phyloP scores from a whole-genome alignment of 2,797 vertebrate species.

The Takifugu ocellatus region DNA sequence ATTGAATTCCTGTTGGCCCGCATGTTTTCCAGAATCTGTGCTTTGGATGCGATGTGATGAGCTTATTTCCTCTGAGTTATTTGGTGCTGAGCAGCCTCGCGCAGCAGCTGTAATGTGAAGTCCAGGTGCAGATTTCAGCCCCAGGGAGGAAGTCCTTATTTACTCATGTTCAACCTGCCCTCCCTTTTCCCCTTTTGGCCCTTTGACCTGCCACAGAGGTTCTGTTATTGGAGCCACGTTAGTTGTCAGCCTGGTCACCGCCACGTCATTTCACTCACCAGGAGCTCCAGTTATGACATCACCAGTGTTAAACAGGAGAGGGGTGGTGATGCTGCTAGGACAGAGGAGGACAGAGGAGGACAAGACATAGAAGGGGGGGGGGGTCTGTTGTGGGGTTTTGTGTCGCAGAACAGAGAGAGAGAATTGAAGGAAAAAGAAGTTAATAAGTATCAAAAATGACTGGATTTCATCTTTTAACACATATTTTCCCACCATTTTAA shows the following conservation, averaged over 20 bases:
- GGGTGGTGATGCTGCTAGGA: too few relatives aligned
- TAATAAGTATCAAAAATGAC: too few relatives aligned
- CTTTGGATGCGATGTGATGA: slow-evolving; percentile 44
- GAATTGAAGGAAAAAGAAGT: too few relatives aligned
- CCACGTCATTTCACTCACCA: not conserved
- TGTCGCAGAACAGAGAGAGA: too few relatives aligned
- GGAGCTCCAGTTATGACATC: slow-evolving; percentile 9
- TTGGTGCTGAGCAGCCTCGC: slow-evolving; percentile 41
- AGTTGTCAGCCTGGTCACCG: not conserved
- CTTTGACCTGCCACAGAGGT: slow-evolving; percentile 16
- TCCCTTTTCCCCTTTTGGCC: slow-evolving; percentile 13
- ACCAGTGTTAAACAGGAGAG: not conserved
- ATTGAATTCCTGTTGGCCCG: slow-evolving; percentile 19
- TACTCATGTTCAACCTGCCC: slow-evolving; percentile 65
- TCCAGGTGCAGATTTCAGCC: slow-evolving; percentile 71
- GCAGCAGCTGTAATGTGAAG: slow-evolving; percentile 63
- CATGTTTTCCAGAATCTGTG: slow-evolving; percentile 32
- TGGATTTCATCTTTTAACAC: too few relatives aligned
- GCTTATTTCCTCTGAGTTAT: slow-evolving; percentile 64
- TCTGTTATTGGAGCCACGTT: slow-evolving; percentile 6
- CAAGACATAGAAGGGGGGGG: too few relatives aligned
- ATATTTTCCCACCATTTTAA: too few relatives aligned
- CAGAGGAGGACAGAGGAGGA: too few relatives aligned
- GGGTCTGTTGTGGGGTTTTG: too few relatives aligned
- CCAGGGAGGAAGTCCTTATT: slow-evolving; percentile 69